Evolutionary conservation across 2,888 invertebrate genomes (phyloP).

Genomic region (Rhabditoides inermis): DNA sequence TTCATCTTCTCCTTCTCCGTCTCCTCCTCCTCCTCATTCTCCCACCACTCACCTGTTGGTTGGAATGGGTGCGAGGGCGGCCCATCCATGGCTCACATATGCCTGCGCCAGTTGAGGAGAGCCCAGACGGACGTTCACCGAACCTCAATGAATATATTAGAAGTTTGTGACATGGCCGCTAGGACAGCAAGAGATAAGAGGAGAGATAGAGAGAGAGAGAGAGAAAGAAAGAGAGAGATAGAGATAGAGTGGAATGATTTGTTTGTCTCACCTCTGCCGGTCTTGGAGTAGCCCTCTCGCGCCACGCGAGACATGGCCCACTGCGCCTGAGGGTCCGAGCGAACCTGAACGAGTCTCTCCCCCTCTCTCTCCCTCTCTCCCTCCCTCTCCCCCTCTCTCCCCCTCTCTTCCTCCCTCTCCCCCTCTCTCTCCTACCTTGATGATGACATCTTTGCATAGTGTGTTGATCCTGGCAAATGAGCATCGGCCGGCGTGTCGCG

Average conservation of each 20-base stretch:
- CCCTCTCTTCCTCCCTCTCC: background rate
- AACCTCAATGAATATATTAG: no score
- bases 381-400: background rate
- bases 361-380: background rate
- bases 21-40: no score
- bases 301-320: slow-evolving; percentile 71
- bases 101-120: slow-evolving; percentile 65
- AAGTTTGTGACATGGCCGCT: no score
- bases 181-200: no score
- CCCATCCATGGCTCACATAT: slow-evolving; percentile 61
- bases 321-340: slow-evolving; percentile 57
- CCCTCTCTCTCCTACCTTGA: slow-evolving; percentile 47
- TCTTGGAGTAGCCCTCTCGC: slow-evolving; percentile 71
- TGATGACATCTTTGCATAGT: slow-evolving; percentile 66
- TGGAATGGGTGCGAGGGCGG: slow-evolving; percentile 65
- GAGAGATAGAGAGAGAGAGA: no score
- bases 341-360: slow-evolving; percentile 35
- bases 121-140: slow-evolving; percentile 81
- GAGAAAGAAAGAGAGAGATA: no score
- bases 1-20: no score
- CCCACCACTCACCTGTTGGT: no score
- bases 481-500: slow-evolving; percentile 74
- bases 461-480: slow-evolving; percentile 81
- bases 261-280: slow-evolving; percentile 63
- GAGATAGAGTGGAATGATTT: no score